phyloP scores from a whole-genome alignment of 2,888 invertebrate genomes.

The Zaprionus bogoriensis region DNA sequence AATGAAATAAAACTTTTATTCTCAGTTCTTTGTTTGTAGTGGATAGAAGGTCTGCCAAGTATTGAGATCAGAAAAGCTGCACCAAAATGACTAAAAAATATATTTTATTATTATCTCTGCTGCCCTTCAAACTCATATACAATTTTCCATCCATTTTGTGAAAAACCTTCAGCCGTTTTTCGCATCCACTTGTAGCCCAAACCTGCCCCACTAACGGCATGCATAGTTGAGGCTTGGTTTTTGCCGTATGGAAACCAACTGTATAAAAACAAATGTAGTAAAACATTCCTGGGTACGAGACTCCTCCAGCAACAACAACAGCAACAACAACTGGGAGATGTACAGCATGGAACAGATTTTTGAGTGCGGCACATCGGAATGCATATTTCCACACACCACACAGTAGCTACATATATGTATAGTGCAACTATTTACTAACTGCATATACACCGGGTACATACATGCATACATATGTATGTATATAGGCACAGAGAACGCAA shows the following conservation, averaged over 20 bases:
- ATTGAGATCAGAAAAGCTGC: no score
- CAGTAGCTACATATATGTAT: neutral
- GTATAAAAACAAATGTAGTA: constrained; percentile 52
- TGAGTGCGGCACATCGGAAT: constrained; percentile 32
- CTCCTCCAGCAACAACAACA: neutral
- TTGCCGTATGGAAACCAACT: constrained; percentile 43
- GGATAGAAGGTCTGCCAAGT: no score
- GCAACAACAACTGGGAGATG: constrained; percentile 11
- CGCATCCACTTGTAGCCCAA: neutral
- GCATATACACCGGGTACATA: no score
- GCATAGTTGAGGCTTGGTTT: neutral
- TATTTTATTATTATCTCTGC: no score
- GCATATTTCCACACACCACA: constrained; percentile 20
- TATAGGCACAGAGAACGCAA: constrained; percentile 32
- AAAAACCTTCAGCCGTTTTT: neutral
- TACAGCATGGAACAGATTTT: constrained; percentile 72
- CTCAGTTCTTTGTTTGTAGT: neutral
- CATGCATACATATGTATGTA: constrained; percentile 5
- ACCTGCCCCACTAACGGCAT: constrained; percentile 35
- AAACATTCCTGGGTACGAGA: constrained; percentile 46
- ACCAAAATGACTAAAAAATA: no score
- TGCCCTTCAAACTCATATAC: no score
- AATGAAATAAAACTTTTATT: neutral
- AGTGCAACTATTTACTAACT: neutral
- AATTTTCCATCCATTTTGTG: no score